Evolutionary conservation across 2,888 invertebrate genomes (phyloP).

Genomic region (Drosophila nr. perissopoda): DNA sequence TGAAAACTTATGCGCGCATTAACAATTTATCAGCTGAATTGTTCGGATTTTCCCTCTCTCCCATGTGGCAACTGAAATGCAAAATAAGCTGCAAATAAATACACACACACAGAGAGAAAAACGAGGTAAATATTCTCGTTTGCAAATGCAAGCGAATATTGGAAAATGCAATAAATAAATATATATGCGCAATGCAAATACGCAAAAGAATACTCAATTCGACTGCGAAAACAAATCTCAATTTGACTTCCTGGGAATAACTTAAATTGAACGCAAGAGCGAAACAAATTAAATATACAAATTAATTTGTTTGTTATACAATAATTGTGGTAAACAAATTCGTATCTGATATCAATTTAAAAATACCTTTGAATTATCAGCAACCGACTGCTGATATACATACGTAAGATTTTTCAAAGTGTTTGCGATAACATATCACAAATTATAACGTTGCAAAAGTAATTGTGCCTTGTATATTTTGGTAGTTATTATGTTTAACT

Average conservation of each 20-base stretch:
- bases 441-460: conserved; percentile 17
- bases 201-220: conserved; percentile 10
- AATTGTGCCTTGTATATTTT: neutral
- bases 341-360: conserved; percentile 1
- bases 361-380: conserved; percentile 8
- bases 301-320: neutral
- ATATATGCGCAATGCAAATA: conserved; percentile 24
- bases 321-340: neutral
- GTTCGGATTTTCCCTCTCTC: conserved; percentile 56
- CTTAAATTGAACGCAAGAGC: conserved; percentile 2
- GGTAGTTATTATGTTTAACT: conserved; percentile 33
- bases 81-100: conserved; percentile 28
- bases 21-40: conserved; percentile 76
- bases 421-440: conserved; percentile 21
- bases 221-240: conserved; percentile 6
- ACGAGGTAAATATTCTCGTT: conserved; percentile 21
- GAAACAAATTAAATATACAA: conserved; percentile 3
- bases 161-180: conserved; percentile 49
- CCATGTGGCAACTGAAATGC: conserved; percentile 57
- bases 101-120: neutral
- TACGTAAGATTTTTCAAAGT: neutral
- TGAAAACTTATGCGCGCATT: conserved; percentile 79
- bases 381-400: conserved; percentile 12
- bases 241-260: neutral
- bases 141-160: conserved; percentile 59